These are phyloP conservation scores for Sebastes paucispinis DNA, from an alignment of 2,797 vertebrate species.

Conservation along the genomic window DNA sequence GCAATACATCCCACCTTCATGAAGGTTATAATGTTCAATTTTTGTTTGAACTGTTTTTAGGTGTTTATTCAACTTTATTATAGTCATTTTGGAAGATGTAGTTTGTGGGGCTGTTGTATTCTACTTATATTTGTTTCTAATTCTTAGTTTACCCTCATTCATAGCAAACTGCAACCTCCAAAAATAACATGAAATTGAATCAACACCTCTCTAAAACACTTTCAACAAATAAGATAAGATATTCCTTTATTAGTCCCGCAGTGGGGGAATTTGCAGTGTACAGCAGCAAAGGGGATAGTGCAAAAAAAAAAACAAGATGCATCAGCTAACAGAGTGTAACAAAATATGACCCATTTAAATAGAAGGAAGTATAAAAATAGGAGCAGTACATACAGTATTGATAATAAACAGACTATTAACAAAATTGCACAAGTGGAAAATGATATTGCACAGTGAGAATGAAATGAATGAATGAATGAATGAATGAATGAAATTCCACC, in stretches of 20 bases:
- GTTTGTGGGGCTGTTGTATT: background rate
- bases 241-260: too few relatives aligned
- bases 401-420: too few relatives aligned
- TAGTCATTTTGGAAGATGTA: background rate
- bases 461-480: too few relatives aligned
- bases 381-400: too few relatives aligned
- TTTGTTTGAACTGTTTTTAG: background rate
- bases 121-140: background rate
- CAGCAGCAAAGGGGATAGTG: too few relatives aligned
- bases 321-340: too few relatives aligned
- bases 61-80: background rate
- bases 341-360: accelerated
- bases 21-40: background rate
- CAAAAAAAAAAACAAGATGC: too few relatives aligned
- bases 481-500: too few relatives aligned
- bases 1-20: background rate
- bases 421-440: too few relatives aligned
- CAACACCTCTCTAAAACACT: background rate
- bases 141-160: background rate
- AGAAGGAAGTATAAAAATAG: too few relatives aligned
- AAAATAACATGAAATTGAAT: background rate
- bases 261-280: too few relatives aligned
- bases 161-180: background rate
- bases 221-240: background rate
- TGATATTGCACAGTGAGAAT: too few relatives aligned